Evolutionary conservation across 2,888 invertebrate species (phyloP).

Genomic region (Drosophila siamana): DNA sequence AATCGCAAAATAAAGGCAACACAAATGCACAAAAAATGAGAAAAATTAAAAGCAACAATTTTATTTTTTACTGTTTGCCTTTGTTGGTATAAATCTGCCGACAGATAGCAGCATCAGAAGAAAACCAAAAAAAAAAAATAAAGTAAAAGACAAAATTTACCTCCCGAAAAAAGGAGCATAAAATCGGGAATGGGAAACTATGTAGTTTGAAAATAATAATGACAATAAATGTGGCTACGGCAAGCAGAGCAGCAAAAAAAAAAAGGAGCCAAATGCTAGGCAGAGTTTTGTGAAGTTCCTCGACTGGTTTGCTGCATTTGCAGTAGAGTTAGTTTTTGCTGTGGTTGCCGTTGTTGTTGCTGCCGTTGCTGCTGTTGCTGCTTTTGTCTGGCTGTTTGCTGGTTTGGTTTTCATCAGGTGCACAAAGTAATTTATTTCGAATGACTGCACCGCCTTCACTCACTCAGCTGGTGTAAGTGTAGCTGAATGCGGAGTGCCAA

Average conservation of each 20-base stretch:
- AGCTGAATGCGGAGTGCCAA: conserved; percentile 36
- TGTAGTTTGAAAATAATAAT: conserved; percentile 75
- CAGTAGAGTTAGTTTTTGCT: conserved; percentile 18
- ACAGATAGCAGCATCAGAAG: conserved; percentile 55
- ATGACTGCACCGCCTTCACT: conserved; percentile 66
- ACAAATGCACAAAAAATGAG: conserved; percentile 42
- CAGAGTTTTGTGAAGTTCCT: conserved; percentile 38
- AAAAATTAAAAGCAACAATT: conserved; percentile 26
- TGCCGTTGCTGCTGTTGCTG: too few relatives aligned
- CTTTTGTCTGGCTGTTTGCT: conserved; percentile 32
- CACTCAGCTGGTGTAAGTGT: conserved; percentile 35
- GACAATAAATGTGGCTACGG: conserved; percentile 75
- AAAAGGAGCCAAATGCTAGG: conserved; percentile 31
- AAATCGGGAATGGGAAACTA: conserved; percentile 23
- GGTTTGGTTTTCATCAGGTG: conserved; percentile 80
- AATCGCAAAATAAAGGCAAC: conserved; percentile 37
- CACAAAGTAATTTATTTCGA: conserved; percentile 82
- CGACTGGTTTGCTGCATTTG: conserved; percentile 14
- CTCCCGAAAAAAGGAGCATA: conserved; percentile 23
- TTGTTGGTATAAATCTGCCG: conserved; percentile 76
- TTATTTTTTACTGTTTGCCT: conserved; percentile 65
- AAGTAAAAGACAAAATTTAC: conserved; percentile 32
- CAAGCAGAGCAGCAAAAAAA: too few relatives aligned
- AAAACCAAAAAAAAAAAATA: conserved; percentile 36
- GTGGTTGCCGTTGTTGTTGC: too few relatives aligned